A percentile compares a stretch with the other conserved stretches of the same genome.
These are phyloP conservation scores for Periplaneta americana DNA, from an alignment of 1,140 invertebrate species.

Conservation along the genomic window DNA sequence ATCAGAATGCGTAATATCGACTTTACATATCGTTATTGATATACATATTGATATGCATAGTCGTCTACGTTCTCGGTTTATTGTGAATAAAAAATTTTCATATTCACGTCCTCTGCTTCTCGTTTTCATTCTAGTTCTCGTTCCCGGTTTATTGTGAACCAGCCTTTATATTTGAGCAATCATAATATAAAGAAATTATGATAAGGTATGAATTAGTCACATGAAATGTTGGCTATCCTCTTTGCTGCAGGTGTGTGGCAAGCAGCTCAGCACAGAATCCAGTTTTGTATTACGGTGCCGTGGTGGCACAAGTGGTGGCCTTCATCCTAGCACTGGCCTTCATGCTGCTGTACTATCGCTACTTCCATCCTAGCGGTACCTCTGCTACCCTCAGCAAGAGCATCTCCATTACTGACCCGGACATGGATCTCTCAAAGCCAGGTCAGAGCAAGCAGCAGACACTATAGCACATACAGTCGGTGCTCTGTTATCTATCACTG, in stretches of 20 bases:
- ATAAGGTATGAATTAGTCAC: too few relatives aligned
- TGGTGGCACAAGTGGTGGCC: conserved; percentile 31
- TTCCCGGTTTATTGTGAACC: too few relatives aligned
- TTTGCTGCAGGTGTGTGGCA: conserved; percentile 29
- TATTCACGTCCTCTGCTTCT: too few relatives aligned
- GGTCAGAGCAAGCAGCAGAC: neutral
- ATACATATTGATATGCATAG: too few relatives aligned
- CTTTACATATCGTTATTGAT: too few relatives aligned
- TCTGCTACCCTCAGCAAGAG: conserved; percentile 22
- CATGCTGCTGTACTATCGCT: conserved; percentile 43
- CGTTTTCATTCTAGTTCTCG: too few relatives aligned
- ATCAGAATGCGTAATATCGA: too few relatives aligned
- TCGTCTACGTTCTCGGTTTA: too few relatives aligned
- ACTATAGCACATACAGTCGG: neutral
- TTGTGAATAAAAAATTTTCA: too few relatives aligned
- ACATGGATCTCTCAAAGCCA: neutral
- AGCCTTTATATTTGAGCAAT: too few relatives aligned
- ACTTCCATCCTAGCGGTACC: conserved; percentile 38
- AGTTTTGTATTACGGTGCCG: conserved; percentile 36
- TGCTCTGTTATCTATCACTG: neutral
- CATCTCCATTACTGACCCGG: neutral
- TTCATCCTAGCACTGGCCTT: conserved; percentile 42
- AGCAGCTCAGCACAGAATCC: conserved; percentile 34
- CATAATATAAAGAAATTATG: too few relatives aligned
- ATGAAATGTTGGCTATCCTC: too few relatives aligned